These are phyloP conservation scores for Microcebus jonahi DNA, from an alignment of 2,113 vertebrate genomes.

Conservation along the genomic window DNA sequence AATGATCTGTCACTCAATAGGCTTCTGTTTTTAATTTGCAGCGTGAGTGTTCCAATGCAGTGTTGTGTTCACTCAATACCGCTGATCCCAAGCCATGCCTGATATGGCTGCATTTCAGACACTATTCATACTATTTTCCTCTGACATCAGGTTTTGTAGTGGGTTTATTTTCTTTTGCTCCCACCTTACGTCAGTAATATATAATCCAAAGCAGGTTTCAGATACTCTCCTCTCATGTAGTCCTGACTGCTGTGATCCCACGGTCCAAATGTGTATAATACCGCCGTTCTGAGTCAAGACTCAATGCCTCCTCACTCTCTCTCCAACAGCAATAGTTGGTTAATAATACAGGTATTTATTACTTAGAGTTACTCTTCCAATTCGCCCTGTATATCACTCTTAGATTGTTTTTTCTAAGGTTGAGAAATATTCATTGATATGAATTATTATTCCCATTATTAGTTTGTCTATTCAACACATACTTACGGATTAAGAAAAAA, in stretches of 20 bases:
- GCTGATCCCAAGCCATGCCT: accelerated
- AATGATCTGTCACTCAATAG: neutral
- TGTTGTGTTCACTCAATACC: neutral
- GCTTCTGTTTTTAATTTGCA: neutral
- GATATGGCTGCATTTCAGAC: neutral
- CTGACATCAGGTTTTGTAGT: neutral
- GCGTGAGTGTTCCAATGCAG: accelerated
- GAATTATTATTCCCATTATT: neutral
- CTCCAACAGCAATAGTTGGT: neutral
- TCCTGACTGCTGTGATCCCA: neutral
- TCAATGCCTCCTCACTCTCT: neutral
- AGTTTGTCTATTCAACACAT: neutral
- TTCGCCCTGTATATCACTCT: neutral
- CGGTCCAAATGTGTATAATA: neutral
- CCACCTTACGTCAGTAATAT: neutral
- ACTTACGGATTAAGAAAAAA: neutral
- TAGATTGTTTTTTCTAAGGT: neutral
- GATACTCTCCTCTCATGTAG: neutral
- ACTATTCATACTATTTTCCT: neutral
- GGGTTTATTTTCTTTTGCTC: neutral
- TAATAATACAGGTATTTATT: neutral
- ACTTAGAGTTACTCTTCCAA: neutral
- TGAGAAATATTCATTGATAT: neutral
- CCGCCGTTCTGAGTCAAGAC: neutral
- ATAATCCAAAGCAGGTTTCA: neutral